Percentiles rank a stretch among this genome's conserved stretches.
phyloP scores from a whole-genome alignment of 2,797 vertebrate genomes.

The Ctenochaetus hawaiiensis region DNA sequence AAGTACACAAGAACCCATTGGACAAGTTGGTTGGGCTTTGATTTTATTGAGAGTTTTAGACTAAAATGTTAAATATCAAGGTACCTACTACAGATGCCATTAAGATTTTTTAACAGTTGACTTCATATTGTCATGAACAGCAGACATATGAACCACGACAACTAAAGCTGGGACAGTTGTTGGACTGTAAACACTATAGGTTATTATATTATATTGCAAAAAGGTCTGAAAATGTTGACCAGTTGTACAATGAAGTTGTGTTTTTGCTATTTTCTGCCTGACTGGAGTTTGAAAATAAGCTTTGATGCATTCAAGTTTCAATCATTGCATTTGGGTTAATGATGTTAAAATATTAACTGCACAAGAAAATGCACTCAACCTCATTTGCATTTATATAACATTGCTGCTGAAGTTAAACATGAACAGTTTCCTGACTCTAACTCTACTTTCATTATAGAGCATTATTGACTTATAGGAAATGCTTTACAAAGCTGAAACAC shows the following conservation, averaged over 20 bases:
- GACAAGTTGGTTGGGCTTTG: too few relatives aligned
- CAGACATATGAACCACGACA: too few relatives aligned
- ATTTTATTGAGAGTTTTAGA: not conserved
- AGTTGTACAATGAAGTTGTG: not conserved
- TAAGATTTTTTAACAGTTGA: too few relatives aligned
- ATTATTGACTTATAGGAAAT: not conserved
- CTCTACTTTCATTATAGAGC: not conserved
- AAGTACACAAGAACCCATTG: slow-evolving; percentile 35
- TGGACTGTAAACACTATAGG: too few relatives aligned
- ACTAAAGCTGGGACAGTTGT: too few relatives aligned
- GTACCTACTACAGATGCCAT: not conserved
- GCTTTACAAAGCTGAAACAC: not conserved
- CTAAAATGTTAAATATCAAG: not conserved
- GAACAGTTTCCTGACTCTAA: not conserved
- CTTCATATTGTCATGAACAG: too few relatives aligned
- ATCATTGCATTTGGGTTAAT: not conserved
- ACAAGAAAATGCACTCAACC: slow-evolving; percentile 8
- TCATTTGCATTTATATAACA: slow-evolving; percentile 21
- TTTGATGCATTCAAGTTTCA: not conserved
- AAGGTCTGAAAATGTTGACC: not conserved
- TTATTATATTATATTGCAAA: too few relatives aligned
- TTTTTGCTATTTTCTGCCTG: slow-evolving; percentile 7
- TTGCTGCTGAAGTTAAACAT: not conserved
- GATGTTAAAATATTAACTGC: slow-evolving; percentile 16
- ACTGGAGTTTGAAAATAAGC: not conserved